Evolutionary conservation across 2,888 invertebrate genomes (phyloP).

Genomic region (Laspeyria flexula): DNA sequence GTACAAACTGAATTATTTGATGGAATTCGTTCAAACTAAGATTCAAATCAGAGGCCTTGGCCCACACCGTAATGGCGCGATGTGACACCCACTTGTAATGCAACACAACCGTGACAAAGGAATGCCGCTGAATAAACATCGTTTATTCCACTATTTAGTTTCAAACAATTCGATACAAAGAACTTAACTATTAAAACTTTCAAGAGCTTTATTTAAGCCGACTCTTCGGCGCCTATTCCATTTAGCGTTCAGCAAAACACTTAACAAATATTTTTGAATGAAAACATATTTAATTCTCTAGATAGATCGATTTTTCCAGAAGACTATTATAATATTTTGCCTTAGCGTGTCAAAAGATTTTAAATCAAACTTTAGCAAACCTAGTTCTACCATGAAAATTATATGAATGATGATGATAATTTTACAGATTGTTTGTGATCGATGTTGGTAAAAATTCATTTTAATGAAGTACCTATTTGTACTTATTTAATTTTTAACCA

Average conservation of each 20-base stretch:
- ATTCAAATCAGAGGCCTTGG: slow-evolving; percentile 54
- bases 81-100: slow-evolving; percentile 62
- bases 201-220: slow-evolving; percentile 1
- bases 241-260: neutral
- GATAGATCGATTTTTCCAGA: neutral
- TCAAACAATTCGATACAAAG: slow-evolving; percentile 7
- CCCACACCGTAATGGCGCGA: slow-evolving; percentile 49
- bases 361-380: too few species aligned
- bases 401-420: too few species aligned
- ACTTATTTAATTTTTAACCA: too few species aligned
- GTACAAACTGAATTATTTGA: too few species aligned
- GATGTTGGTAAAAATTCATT: too few species aligned
- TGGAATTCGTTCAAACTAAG: slow-evolving; percentile 20
- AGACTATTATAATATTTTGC: neutral
- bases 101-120: slow-evolving; percentile 50
- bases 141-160: slow-evolving; percentile 36
- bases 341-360: neutral
- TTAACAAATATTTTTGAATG: neutral
- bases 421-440: too few species aligned
- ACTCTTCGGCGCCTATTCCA: neutral
- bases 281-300: neutral
- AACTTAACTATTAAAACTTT: slow-evolving; percentile 1
- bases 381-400: too few species aligned
- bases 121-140: slow-evolving; percentile 54
- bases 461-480: too few species aligned